Conservation (phyloP, 2,888 invertebrate genomes). For the Uropetala carovei region DNA sequence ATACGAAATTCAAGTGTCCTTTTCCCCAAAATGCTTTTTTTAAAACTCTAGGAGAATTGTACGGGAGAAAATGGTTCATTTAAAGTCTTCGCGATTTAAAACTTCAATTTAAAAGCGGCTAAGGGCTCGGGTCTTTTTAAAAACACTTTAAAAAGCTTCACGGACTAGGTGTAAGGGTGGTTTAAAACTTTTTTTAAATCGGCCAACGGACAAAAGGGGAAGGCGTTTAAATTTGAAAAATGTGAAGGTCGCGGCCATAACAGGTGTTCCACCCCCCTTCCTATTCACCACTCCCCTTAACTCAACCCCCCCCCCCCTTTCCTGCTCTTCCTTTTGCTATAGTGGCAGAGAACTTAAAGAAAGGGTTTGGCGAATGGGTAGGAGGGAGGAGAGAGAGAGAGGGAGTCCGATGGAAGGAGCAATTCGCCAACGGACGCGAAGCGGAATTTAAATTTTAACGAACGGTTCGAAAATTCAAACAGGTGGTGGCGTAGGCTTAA, state of each 20-base stretch:
- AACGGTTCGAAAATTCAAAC: conserved; percentile 32
- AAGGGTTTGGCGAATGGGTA: background rate
- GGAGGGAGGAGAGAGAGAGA: background rate
- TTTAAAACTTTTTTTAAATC: background rate
- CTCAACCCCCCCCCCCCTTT: background rate
- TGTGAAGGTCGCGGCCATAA: conserved; percentile 33
- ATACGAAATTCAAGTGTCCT: background rate
- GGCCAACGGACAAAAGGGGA: conserved; percentile 39
- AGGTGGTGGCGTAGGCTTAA: background rate
- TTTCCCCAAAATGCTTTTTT: background rate
- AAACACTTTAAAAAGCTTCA: conserved; percentile 63
- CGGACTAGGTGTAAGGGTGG: no score
- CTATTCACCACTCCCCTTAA: background rate
- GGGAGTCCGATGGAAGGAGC: background rate
- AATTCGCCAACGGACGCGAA: conserved; percentile 38
- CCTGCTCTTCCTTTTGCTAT: background rate
- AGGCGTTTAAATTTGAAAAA: conserved; percentile 42
- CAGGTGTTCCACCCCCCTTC: conserved; percentile 40
- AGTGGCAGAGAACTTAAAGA: background rate
- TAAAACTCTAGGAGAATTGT: no score
- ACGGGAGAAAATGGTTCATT: no score
- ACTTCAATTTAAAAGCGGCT: background rate
- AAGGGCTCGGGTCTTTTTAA: conserved; percentile 1
- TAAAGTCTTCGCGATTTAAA: background rate
- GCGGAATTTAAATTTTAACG: conserved; percentile 35